Conservation (phyloP, 2,113 vertebrate species). For the Bos indicus region DNA sequence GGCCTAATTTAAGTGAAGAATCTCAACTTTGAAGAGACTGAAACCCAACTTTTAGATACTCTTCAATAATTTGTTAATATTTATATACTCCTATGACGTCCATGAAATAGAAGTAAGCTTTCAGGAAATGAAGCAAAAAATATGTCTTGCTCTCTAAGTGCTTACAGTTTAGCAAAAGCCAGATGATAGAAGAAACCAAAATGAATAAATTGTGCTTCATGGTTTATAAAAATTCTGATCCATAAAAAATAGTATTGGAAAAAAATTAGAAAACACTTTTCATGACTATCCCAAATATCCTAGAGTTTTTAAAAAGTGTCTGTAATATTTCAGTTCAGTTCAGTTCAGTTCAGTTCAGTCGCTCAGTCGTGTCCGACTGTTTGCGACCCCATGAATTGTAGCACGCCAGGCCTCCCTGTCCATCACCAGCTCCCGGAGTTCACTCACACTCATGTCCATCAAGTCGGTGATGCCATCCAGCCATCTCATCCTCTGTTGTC, state of each 20-base stretch:
- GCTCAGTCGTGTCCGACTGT: no score
- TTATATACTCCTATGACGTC: neutral
- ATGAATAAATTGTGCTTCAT: neutral
- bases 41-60: neutral
- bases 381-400: no score
- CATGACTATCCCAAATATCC: neutral
- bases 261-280: neutral
- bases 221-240: neutral
- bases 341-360: no score
- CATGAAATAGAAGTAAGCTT: neutral
- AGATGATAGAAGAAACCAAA: neutral
- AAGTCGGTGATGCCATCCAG: no score
- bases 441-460: no score
- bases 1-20: neutral
- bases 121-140: conserved; percentile 10
- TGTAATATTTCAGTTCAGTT: neutral
- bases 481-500: no score
- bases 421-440: no score
- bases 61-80: neutral
- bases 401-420: no score
- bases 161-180: conserved; percentile 7
- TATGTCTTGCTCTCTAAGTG: neutral
- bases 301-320: neutral
- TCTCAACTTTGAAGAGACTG: neutral
- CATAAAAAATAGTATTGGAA: neutral